Base-by-base conservation (phyloP, 2,888 invertebrate species). In the Hypena proboscidalis region DNA sequence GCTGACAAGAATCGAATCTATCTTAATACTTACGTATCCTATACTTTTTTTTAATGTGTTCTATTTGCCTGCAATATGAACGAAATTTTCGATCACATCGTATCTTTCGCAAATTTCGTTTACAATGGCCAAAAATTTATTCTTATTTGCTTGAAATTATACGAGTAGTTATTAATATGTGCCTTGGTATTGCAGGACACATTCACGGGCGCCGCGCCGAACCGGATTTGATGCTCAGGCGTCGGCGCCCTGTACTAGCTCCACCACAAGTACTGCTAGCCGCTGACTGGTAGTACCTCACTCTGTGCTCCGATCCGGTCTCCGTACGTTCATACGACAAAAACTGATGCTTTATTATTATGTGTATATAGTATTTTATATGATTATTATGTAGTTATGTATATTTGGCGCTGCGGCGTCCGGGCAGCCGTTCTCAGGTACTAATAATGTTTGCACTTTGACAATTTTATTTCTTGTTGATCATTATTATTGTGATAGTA, bases 191-290 rank as follows among this genome's bases (percentile, higher is more conserved):
- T 66, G 11, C 82, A 90, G 90, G 90, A 90, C 69, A 71, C 84
- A 62, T 85, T 84, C 72, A 62, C 80, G 46, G 82, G 82, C 48
- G 75, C 75, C 65, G 78, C 80, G 62, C 68, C 83, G 58, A 81
- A 76, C 70, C 86, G 88, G 74, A 89, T 90, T 85, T 90, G 90
- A 90, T 89, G 81, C 67, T 70, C 62, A 67, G 63, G 74, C 63
- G 35, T 32, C 47, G 49, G 53, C 67, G 47, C 64, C 64, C 49
- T 48, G 61, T 48, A 67, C 71, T 71, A 74, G 66, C 67, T 44
- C 53, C n/a, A n/a, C n/a, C n/a, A n/a, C n/a, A n/a, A n/a, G n/a
- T n/a, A n/a, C n/a, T n/a, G n/a, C n/a, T n/a, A n/a, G n/a, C n/a
- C n/a, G n/a, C n/a, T n/a, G n/a, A n/a, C 31, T 8, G 5, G 14